These are phyloP conservation scores for Zaprionus kolodkinae DNA, from an alignment of 1,140 invertebrate species.

Conservation along the genomic window DNA sequence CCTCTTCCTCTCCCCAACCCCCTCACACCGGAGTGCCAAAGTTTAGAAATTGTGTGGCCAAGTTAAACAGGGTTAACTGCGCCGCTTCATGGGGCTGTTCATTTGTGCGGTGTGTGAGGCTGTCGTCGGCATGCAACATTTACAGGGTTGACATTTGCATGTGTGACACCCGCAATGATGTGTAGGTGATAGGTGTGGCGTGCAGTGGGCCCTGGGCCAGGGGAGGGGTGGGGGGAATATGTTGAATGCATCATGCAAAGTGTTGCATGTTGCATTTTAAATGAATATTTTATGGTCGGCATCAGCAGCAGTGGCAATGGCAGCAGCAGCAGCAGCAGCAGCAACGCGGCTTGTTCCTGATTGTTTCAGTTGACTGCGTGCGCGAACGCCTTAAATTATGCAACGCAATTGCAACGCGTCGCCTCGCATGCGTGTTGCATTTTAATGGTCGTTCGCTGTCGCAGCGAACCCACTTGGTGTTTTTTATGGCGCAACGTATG, in stretches of 20 bases:
- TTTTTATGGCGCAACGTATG: conserved; percentile 61
- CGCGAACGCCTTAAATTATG: conserved; percentile 74
- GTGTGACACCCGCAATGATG: conserved; percentile 50
- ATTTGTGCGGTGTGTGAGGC: conserved; percentile 30
- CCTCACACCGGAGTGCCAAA: not conserved
- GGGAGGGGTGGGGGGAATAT: conserved; percentile 2
- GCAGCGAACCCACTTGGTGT: conserved; percentile 16
- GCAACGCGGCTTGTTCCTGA: conserved; percentile 40
- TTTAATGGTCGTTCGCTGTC: conserved; percentile 58
- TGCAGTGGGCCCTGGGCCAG: not conserved
- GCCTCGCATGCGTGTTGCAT: conserved; percentile 70
- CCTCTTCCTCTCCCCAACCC: not conserved
- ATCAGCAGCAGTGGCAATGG: conserved; percentile 31
- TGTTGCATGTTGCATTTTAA: conserved; percentile 81
- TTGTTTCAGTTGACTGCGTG: conserved; percentile 57
- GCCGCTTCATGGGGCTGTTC: conserved; percentile 8
- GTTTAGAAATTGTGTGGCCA: conserved; percentile 25
- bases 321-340: not conserved
- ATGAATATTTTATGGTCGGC: conserved; percentile 77
- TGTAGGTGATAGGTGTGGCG: conserved; percentile 20
- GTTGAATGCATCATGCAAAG: conserved; percentile 69
- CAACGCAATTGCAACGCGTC: conserved; percentile 61
- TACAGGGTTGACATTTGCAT: conserved; percentile 35
- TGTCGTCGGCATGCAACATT: conserved; percentile 46
- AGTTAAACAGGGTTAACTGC: not conserved